Base-by-base conservation (phyloP, 2,888 invertebrate species). In the Sphaeridia pumilis region DNA sequence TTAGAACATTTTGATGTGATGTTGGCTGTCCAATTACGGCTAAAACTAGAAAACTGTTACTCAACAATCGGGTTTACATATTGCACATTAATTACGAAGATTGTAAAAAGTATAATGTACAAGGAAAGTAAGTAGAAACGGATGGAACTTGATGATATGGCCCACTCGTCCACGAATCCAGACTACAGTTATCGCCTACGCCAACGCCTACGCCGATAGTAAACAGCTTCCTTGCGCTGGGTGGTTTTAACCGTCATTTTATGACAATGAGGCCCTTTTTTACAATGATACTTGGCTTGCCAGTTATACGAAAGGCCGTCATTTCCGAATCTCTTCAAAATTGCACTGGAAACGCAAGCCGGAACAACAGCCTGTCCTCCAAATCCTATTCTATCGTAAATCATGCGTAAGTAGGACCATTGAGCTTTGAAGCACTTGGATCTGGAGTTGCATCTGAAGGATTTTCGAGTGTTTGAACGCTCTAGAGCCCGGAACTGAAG, bases 371-470 rank as follows among this genome's bases (percentile, higher is more conserved):
- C 56, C 17, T 46, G 7, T 5, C 28, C 45, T 2, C 57, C 52
- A 14, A 42, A 35, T 4, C 52, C 52, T 1, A 54, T 14, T 20
- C 49, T 35, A 34, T 56, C 47, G 42, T 54, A 59, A 14, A 59
- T 58, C 59, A 56, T 56, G 10, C 55, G 38, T 4, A 52, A 45
- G 28, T 50, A 59, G 1, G 58, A 54, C 27, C 52, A 51, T 12
- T 46, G 4, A 22, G 54, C 31, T 34, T 46, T 46, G 28, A 14
- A 31, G 20, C 44, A 21, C 44, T 54, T 54, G 1, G 34, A 24
- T 21, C 4, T 24, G 4, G 12, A n/a, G 14, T 14, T 14, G 2
- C 55, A 46, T 10, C 27, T n/a, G n/a, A 54, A 26, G 46, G 49
- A 51, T 1, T 42, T 28, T 1, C 36, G 47, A 3, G 24, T 14